phyloP scores from a whole-genome alignment of 2,113 vertebrate genomes.

The Propithecus coquereli region DNA sequence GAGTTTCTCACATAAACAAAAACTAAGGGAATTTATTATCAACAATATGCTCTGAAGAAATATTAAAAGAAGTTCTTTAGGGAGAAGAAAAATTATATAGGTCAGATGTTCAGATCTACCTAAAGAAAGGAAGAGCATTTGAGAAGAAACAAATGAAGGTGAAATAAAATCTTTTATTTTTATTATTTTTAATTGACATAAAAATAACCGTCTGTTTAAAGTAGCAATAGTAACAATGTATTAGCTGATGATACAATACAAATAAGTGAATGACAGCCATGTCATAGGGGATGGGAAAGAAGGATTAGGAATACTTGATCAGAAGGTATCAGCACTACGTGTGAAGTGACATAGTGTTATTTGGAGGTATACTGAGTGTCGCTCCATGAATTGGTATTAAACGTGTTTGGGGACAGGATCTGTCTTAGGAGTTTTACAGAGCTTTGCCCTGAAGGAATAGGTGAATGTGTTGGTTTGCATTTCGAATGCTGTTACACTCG shows the following conservation, averaged over 20 bases:
- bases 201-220: neutral
- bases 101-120: neutral
- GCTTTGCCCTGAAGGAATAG: no score
- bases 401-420: no score
- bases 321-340: neutral
- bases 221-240: neutral
- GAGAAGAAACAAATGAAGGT: neutral
- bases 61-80: neutral
- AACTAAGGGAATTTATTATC: neutral
- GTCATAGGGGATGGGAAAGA: neutral
- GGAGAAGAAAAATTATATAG: neutral
- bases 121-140: neutral
- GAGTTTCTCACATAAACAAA: neutral
- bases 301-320: neutral
- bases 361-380: neutral
- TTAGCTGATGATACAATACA: neutral
- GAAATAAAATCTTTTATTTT: neutral
- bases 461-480: no score
- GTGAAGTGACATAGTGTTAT: neutral
- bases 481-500: no score
- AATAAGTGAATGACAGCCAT: neutral
- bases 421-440: no score
- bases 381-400: no score
- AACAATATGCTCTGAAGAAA: neutral
- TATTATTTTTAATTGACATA: neutral